These are phyloP conservation scores for Hypolimnas misippus DNA, from an alignment of 2,888 invertebrate species.

Conservation along the genomic window DNA sequence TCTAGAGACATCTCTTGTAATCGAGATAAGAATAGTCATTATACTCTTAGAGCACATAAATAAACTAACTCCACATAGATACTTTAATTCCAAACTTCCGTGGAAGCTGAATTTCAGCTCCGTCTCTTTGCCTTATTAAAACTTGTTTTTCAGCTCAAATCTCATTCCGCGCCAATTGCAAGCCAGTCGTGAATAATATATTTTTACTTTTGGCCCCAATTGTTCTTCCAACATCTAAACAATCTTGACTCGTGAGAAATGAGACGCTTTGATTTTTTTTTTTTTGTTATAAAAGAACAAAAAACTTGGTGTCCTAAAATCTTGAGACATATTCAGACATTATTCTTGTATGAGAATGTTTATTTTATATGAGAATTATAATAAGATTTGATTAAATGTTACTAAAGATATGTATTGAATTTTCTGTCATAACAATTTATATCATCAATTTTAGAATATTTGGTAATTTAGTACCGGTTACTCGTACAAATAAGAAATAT, in stretches of 20 bases:
- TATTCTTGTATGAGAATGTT: too few relatives aligned
- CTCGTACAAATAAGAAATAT: too few relatives aligned
- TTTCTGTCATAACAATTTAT: too few relatives aligned
- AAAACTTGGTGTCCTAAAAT: not conserved
- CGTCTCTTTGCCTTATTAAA: slow-evolving; percentile 36
- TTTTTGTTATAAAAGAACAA: not conserved
- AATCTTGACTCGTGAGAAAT: slow-evolving; percentile 22
- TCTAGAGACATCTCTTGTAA: too few relatives aligned
- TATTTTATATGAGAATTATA: too few relatives aligned
- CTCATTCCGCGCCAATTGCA: slow-evolving; percentile 45
- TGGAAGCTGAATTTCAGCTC: not conserved
- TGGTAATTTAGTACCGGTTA: too few relatives aligned
- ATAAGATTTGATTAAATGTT: too few relatives aligned
- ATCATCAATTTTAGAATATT: too few relatives aligned
- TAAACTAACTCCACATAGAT: slow-evolving; percentile 9
- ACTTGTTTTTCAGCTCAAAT: slow-evolving; percentile 27
- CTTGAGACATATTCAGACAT: too few relatives aligned
- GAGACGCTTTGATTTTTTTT: slow-evolving; percentile 13
- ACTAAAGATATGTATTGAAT: too few relatives aligned
- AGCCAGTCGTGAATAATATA: slow-evolving; percentile 54
- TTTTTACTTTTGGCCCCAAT: slow-evolving; percentile 56
- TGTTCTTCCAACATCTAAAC: slow-evolving; percentile 44
- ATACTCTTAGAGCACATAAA: too few relatives aligned
- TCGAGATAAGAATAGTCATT: too few relatives aligned
- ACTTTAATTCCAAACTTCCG: slow-evolving; percentile 25